phyloP scores from a whole-genome alignment of 2,888 invertebrate species.

The Anodontia alba region DNA sequence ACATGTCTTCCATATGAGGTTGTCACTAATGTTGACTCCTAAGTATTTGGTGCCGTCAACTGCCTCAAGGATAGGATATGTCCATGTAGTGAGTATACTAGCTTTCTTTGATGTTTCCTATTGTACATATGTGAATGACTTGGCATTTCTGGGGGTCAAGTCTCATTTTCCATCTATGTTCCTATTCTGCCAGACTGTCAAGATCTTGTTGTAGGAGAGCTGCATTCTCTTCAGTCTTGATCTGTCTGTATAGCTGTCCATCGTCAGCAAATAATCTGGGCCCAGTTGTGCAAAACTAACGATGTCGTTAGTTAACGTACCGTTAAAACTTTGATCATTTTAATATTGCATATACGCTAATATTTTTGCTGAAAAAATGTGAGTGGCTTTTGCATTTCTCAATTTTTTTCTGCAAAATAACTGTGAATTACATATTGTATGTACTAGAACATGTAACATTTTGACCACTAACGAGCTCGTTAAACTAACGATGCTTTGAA shows the following conservation, averaged over 20 bases:
- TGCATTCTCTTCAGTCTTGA: neutral
- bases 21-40: neutral
- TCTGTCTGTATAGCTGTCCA: neutral
- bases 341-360: too few species aligned
- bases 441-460: too few species aligned
- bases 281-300: too few species aligned
- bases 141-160: neutral
- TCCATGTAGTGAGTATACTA: neutral
- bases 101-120: neutral
- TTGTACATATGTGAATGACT: neutral
- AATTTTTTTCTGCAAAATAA: too few species aligned
- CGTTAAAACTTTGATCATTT: too few species aligned
- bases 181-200: neutral
- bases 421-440: too few species aligned
- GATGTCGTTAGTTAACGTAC: too few species aligned
- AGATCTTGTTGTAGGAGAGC: neutral
- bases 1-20: neutral
- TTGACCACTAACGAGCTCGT: too few species aligned
- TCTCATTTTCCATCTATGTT: neutral
- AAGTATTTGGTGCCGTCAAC: neutral
- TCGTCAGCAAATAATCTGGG: conserved; percentile 6
- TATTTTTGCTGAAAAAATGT: too few species aligned
- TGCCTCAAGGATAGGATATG: too few species aligned
- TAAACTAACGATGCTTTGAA: too few species aligned
- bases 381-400: too few species aligned